phyloP scores from a whole-genome alignment of 2,113 vertebrate genomes.

The Chrysochloris asiatica region DNA sequence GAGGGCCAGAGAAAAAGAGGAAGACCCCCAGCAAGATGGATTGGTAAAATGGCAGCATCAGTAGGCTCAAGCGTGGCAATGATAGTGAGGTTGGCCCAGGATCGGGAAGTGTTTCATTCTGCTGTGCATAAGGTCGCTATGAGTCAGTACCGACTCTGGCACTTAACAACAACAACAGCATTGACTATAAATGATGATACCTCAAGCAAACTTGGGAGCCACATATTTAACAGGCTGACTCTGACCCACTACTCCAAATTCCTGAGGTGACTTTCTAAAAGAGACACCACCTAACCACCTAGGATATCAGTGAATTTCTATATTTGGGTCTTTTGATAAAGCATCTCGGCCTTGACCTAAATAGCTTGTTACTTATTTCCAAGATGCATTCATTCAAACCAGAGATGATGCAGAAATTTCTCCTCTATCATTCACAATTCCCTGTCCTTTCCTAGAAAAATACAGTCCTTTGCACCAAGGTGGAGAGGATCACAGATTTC shows the following conservation, averaged over 20 bases:
- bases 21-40: no score
- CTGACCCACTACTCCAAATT: background rate
- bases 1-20: no score
- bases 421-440: background rate
- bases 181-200: no score
- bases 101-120: no score
- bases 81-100: no score
- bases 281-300: background rate
- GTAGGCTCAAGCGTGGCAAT: no score
- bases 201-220: background rate
- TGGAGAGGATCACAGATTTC: background rate
- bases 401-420: no score
- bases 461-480: background rate
- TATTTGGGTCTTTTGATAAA: background rate
- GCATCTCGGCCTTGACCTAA: background rate
- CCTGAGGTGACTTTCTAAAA: constrained; percentile 1
- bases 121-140: no score
- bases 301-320: background rate
- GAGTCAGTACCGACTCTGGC: no score
- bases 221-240: background rate
- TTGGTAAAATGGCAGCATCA: no score
- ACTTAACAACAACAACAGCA: no score
- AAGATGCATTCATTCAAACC: background rate
- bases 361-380: background rate
- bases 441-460: background rate